Conservation (phyloP, 2,797 vertebrate genomes). For the Numenius phaeopus region DNA sequence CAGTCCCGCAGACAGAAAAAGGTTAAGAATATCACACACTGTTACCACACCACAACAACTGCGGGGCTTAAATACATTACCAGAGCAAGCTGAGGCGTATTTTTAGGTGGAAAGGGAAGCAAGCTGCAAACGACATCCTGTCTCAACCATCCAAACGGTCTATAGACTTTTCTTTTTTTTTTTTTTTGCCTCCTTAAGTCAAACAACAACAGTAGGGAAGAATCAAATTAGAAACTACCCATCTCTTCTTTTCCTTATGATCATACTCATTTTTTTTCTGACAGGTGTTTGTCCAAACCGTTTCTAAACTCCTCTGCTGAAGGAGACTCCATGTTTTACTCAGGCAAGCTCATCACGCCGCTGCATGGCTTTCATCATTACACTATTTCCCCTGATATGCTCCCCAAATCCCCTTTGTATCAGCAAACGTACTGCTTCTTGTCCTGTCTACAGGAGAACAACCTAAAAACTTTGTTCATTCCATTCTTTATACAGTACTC, state of each 20-base stretch:
- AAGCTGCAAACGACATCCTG: conserved; percentile 43
- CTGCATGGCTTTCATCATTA: background rate
- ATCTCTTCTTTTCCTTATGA: background rate
- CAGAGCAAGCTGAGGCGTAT: background rate
- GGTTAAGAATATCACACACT: background rate
- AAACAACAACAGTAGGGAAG: background rate
- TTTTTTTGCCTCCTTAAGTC: background rate
- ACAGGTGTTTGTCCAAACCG: background rate
- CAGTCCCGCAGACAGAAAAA: background rate
- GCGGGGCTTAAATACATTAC: conserved; percentile 27
- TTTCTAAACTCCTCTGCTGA: background rate
- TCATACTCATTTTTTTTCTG: background rate
- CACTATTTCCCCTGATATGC: background rate
- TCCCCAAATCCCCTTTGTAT: background rate
- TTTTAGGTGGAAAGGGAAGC: conserved; percentile 56
- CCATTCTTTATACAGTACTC: background rate
- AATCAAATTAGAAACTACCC: background rate
- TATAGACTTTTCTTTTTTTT: background rate
- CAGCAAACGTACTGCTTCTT: background rate
- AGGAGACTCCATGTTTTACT: background rate
- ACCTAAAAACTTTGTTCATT: background rate
- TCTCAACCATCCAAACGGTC: background rate
- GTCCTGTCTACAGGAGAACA: background rate
- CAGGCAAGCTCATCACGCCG: background rate
- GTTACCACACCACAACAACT: conserved; percentile 12